Percentiles rank a stretch among this genome's conserved stretches.
Conservation (phyloP, 2,888 invertebrate genomes). For the Therioaphis trifolii region DNA sequence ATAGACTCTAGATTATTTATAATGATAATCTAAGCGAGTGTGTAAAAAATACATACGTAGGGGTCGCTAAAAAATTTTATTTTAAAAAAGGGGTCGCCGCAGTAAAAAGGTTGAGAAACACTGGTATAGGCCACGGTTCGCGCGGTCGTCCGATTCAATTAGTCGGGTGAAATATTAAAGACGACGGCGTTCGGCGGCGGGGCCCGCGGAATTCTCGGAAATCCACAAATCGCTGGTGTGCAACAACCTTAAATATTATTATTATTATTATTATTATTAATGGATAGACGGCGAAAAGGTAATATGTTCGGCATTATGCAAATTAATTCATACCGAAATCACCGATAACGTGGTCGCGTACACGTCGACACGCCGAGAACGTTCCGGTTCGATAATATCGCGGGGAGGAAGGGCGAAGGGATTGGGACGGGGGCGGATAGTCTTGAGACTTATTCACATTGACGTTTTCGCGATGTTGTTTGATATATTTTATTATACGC, state of each 20-base stretch:
- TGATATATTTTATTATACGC: too few species aligned
- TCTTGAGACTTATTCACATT: background rate
- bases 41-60: too few species aligned
- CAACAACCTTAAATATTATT: slow-evolving; percentile 18
- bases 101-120: too few species aligned
- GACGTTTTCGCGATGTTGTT: background rate
- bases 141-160: background rate
- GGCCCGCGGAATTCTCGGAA: background rate
- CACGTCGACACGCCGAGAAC: background rate
- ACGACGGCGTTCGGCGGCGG: background rate
- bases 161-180: too few species aligned
- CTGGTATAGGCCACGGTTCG: too few species aligned
- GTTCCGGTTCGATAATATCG: background rate
- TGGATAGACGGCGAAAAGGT: background rate
- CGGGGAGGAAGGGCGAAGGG: too few species aligned
- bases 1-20: too few species aligned
- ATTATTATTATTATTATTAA: too few species aligned
- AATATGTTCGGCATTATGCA: background rate
- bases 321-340: slow-evolving; percentile 13
- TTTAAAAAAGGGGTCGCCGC: too few species aligned
- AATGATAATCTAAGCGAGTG: too few species aligned
- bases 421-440: too few species aligned
- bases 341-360: background rate
- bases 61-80: too few species aligned
- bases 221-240: background rate